Conservation (phyloP, 2,797 vertebrate species). For the Agapornis canus region DNA sequence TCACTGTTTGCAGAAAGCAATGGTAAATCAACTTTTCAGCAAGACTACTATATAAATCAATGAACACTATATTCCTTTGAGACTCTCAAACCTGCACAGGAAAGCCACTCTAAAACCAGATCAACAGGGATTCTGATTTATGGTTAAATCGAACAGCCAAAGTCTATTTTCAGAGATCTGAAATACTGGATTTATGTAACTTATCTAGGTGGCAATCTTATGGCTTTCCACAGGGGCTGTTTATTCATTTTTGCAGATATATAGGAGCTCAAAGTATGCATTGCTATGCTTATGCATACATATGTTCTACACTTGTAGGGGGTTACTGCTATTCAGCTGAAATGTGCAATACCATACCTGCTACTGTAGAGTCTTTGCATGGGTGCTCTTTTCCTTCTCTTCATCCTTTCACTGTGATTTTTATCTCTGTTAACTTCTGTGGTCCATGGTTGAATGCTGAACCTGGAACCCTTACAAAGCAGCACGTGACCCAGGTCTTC, state of each 20-base stretch:
- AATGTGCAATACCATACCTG: not conserved
- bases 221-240: not conserved
- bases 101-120: conserved; percentile 36
- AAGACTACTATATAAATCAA: not conserved
- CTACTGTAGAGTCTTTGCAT: not conserved
- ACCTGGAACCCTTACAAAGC: not conserved
- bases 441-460: not conserved
- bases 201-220: conserved; percentile 9
- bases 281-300: not conserved
- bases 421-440: not conserved
- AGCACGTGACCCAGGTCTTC: not conserved
- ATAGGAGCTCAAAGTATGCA: not conserved
- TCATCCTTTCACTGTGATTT: not conserved
- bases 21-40: conserved; percentile 10
- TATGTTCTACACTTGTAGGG: not conserved
- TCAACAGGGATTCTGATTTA: conserved; percentile 2
- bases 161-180: not conserved
- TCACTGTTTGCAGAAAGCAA: conserved; percentile 20
- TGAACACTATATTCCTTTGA: conserved; percentile 55
- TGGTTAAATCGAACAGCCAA: not conserved
- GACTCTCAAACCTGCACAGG: not conserved
- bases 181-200: not conserved
- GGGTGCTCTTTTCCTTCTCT: not conserved
- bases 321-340: not conserved
- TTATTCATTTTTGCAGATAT: not conserved